Evolutionary conservation across 2,797 vertebrate species (phyloP), one percentile per base, ranked within the genome.

Genomic region (Sebastes variabilis): DNA sequence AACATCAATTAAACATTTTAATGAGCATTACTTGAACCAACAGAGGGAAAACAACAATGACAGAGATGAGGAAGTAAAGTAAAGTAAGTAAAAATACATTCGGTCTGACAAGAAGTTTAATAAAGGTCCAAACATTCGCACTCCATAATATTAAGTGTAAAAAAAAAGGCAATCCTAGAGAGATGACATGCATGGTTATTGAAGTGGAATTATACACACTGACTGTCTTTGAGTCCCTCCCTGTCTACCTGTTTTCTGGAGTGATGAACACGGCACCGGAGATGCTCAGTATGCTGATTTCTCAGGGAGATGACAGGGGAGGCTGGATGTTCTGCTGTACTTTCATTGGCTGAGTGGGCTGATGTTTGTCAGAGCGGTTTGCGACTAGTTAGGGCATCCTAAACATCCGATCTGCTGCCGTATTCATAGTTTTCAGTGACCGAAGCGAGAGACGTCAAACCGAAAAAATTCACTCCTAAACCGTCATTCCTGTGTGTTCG

Each of bases 301-400:
- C 55, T 76, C 56, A 4, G 12, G 38, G 49, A 56, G 72, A 79
- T 69, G 83, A 84, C 86, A 78, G 82, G 8, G n/a, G 38, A 76
- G 56, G 65, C 85, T 56, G 66, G 61, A 27, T 80, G 82, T 74
- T 78, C 49, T 77, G 54, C 83, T 36, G 74, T 66, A 1, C 66
- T 66, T 68, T 85, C 81, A 84, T 83, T 82, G 84, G 80, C 86
- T 82, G 69, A 88, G 74, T 25, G 82, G 32, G 72, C 62, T 80
- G 79, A 73, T 86, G 86, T 85, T 79, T 78, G 85, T 84, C 79
- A 62, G 61, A n/a, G 27, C 13, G 18, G 69, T n/a, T 42, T 14
- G 9, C 14, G 69, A 75, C 58, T 54, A 27, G 72, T 78, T 65
- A 20, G 54, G 68, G 58, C 69, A 36, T 73, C 74, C 34, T 4